These are phyloP conservation scores for Ichneumoninae sp. DNA, from an alignment of 2,888 invertebrate genomes.

Conservation along the genomic window DNA sequence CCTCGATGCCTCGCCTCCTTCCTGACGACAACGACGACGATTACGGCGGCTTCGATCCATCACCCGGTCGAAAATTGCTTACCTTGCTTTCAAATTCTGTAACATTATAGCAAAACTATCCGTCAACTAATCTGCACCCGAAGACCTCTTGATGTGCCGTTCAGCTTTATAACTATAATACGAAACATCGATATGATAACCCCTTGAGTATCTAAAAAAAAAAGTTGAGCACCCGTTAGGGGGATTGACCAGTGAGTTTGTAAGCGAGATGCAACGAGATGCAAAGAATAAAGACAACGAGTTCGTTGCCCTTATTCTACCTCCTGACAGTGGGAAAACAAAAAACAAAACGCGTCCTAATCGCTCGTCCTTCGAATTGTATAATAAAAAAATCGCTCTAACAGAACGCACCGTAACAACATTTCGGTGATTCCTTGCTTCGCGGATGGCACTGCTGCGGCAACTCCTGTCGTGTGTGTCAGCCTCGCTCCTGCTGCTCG, in stretches of 20 bases:
- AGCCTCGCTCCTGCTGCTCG: neutral
- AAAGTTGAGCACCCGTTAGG: neutral
- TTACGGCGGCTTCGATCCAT: slow-evolving; percentile 3
- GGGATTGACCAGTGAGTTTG: neutral
- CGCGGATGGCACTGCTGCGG: neutral
- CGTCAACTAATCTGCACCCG: neutral
- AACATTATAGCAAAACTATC: neutral
- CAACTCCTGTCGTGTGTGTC: neutral
- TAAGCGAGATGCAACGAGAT: neutral
- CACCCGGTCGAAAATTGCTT: neutral
- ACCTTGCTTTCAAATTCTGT: neutral
- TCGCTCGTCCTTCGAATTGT: neutral
- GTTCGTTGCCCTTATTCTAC: neutral
- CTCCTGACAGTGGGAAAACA: neutral
- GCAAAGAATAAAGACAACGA: no score
- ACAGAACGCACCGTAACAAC: neutral
- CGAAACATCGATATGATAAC: neutral
- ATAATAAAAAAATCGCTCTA: neutral
- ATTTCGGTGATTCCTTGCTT: neutral
- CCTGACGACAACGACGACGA: slow-evolving; percentile 16
- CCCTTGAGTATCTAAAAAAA: neutral
- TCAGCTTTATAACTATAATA: neutral
- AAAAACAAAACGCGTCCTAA: neutral
- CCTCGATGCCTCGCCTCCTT: neutral
- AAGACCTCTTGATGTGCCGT: neutral